Conservation (phyloP, 2,113 vertebrate species). For the Limnothrissa miodon region DNA sequence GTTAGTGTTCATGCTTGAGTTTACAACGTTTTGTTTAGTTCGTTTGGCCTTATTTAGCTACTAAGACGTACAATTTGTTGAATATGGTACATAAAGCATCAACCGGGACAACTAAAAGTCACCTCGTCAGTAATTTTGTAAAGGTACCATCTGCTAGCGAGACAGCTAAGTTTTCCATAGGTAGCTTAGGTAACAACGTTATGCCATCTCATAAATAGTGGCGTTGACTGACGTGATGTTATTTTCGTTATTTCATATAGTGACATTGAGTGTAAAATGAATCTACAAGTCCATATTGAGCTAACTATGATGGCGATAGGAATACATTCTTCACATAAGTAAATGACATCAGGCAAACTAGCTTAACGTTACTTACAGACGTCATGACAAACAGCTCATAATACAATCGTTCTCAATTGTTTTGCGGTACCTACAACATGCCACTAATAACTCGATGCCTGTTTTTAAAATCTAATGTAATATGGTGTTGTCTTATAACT, state of each 20-base stretch:
- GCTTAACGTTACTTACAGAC: not conserved
- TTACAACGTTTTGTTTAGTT: not conserved
- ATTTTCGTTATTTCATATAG: not conserved
- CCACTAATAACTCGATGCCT: too few relatives aligned
- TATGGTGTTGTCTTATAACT: too few relatives aligned
- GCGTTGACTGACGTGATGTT: not conserved
- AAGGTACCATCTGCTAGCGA: not conserved
- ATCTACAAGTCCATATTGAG: not conserved
- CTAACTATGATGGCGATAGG: not conserved
- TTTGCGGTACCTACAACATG: not conserved
- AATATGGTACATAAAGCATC: not conserved
- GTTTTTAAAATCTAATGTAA: too few relatives aligned
- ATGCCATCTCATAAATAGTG: not conserved
- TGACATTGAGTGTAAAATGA: not conserved
- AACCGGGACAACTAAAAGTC: not conserved
- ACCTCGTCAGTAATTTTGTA: not conserved
- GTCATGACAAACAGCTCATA: not conserved
- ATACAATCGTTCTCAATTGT: not conserved
- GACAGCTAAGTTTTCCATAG: conserved; percentile 2
- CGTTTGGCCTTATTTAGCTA: not conserved
- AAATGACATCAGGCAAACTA: not conserved
- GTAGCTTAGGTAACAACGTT: not conserved
- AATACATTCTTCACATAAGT: not conserved
- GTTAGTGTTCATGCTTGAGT: not conserved
- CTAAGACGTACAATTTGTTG: not conserved